Conservation (phyloP, 2,113 vertebrate species). For the Pitta sordida region DNA sequence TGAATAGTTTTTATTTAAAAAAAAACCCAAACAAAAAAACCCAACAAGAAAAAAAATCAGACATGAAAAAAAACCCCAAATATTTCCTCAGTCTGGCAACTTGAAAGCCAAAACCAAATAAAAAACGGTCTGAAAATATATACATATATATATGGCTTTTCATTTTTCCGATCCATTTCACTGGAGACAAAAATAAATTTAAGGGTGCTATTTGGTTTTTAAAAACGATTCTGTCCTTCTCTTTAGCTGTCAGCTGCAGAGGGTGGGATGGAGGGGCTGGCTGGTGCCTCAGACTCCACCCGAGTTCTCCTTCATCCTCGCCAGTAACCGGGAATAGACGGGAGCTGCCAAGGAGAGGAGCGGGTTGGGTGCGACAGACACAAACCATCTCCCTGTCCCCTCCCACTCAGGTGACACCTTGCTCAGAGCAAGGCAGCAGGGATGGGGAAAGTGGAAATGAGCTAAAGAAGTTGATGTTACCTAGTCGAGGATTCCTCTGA, state of each 20-base stretch:
- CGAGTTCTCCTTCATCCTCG: conserved; percentile 68
- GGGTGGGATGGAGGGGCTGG: background rate
- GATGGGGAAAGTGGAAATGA: background rate
- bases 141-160: conserved; percentile 64
- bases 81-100: background rate
- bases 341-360: conserved; percentile 61
- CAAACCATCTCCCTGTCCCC: background rate
- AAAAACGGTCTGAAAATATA: conserved; percentile 49
- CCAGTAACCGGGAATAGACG: conserved; percentile 69
- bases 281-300: background rate
- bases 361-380: background rate
- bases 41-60: background rate
- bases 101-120: background rate
- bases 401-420: background rate
- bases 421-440: background rate
- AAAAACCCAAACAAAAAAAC: background rate
- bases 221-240: conserved; percentile 46
- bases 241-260: conserved; percentile 18
- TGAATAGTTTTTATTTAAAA: background rate
- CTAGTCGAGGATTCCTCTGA: conserved; percentile 70
- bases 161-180: background rate
- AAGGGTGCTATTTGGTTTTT: conserved; percentile 61
- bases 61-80: background rate
- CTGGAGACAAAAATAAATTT: conserved; percentile 37
- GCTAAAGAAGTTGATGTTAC: conserved; percentile 46